These are phyloP conservation scores for Corella eumyota DNA, from an alignment of 23 tunicate genomes.

Conservation along the genomic window DNA sequence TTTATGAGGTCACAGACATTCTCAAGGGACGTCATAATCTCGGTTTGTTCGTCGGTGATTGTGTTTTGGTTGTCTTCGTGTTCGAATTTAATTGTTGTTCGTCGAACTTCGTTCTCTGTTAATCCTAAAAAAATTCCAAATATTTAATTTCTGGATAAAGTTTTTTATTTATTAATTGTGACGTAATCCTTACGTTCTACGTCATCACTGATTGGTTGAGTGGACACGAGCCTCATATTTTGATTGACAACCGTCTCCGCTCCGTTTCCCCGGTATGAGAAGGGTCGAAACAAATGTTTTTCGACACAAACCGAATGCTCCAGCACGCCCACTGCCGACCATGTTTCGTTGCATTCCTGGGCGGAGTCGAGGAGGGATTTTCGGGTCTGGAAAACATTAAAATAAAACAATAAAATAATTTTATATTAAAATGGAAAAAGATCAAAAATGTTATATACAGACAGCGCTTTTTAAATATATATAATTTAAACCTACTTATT, in stretches of 20 bases:
- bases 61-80: not conserved
- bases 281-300: conserved; percentile 45
- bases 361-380: conserved; percentile 19
- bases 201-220: not conserved
- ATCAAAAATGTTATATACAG: too few relatives aligned
- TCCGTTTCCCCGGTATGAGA: conserved; percentile 25
- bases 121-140: too few relatives aligned
- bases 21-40: conserved; percentile 3
- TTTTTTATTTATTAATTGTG: too few relatives aligned
- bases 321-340: conserved; percentile 13
- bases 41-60: not conserved
- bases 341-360: conserved; percentile 33
- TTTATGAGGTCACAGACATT: conserved; percentile 4
- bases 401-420: not conserved
- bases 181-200: not conserved
- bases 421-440: too few relatives aligned
- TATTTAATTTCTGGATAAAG: too few relatives aligned
- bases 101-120: conserved; percentile 4
- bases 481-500: too few relatives aligned
- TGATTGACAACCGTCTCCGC: conserved; percentile 26
- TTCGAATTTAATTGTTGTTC: conserved; percentile 21
- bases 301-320: conserved; percentile 8
- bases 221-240: conserved; percentile 3
- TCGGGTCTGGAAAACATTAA: conserved; percentile 6
- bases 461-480: too few relatives aligned